Percentiles rank a stretch among this genome's conserved stretches.
Evolutionary conservation across 2,113 vertebrate species (phyloP).

Genomic region (Spea bombifrons): DNA sequence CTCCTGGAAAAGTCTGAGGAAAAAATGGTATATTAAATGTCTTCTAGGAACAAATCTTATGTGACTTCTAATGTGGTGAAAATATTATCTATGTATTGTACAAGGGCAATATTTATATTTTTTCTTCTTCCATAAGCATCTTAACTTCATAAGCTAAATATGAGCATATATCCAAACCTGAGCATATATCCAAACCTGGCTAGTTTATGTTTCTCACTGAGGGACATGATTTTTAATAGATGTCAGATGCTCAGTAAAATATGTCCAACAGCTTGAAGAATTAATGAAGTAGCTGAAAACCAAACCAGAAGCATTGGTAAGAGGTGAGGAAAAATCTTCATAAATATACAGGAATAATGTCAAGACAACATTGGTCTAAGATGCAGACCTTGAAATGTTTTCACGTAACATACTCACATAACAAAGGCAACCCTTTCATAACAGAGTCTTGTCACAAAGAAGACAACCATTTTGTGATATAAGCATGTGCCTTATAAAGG

Average conservation of each 20-base stretch:
- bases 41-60: slow-evolving; percentile 11
- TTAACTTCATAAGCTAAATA: slow-evolving; percentile 5
- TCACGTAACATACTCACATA: not conserved
- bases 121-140: not conserved
- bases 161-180: slow-evolving; percentile 27
- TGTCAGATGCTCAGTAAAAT: slow-evolving; percentile 40
- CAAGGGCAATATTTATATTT: slow-evolving; percentile 9
- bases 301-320: slow-evolving; percentile 4
- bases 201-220: slow-evolving; percentile 12
- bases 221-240: slow-evolving; percentile 37
- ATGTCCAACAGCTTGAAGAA: not conserved
- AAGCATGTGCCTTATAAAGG: no score
- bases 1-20: no score
- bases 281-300: slow-evolving; percentile 8
- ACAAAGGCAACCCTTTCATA: not conserved
- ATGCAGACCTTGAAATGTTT: not conserved
- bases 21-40: not conserved
- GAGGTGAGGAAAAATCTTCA: slow-evolving; percentile 26
- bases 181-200: slow-evolving; percentile 10
- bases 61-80: not conserved
- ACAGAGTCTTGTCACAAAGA: not conserved
- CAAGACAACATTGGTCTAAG: slow-evolving; percentile 4
- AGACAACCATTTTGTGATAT: no score
- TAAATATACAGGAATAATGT: slow-evolving; percentile 12
- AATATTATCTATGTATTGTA: slow-evolving; percentile 7